Conservation (phyloP, 2,113 vertebrate species). For the Tenrec ecaudatus region DNA sequence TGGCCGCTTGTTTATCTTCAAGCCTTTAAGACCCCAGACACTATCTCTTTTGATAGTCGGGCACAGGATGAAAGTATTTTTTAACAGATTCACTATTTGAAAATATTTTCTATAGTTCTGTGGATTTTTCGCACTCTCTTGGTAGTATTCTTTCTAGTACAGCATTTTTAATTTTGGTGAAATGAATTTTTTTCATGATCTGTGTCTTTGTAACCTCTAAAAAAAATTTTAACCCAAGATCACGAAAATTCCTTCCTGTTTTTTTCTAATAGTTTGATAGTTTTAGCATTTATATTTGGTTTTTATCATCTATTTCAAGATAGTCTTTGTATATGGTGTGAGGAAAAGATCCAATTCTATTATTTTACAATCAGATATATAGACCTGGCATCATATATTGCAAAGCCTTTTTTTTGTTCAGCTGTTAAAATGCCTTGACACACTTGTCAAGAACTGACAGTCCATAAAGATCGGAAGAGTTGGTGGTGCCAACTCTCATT, state of each 20-base stretch:
- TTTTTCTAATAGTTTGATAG: neutral
- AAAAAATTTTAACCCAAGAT: neutral
- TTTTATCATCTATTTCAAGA: neutral
- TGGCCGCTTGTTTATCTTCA: too few species aligned
- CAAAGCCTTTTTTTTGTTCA: neutral
- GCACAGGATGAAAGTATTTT: neutral
- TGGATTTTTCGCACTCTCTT: neutral
- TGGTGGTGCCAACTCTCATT: neutral
- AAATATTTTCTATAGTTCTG: neutral
- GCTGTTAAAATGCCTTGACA: neutral
- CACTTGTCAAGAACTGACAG: neutral
- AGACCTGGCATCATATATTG: neutral
- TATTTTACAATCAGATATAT: neutral
- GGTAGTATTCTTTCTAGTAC: neutral
- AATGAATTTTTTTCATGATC: neutral
- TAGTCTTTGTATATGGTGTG: neutral
- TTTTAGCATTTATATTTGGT: neutral
- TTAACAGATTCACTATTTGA: neutral
- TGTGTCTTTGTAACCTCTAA: neutral
- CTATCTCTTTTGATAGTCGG: too few species aligned
- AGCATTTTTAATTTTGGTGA: neutral
- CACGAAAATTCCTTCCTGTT: neutral
- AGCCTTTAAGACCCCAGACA: too few species aligned
- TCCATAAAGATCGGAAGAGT: neutral
- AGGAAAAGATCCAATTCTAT: neutral